Percentiles rank a stretch among this genome's conserved stretches.
These are phyloP conservation scores for Coronaproctus castanopsis DNA, from an alignment of 2,888 invertebrate genomes.

Conservation along the genomic window DNA sequence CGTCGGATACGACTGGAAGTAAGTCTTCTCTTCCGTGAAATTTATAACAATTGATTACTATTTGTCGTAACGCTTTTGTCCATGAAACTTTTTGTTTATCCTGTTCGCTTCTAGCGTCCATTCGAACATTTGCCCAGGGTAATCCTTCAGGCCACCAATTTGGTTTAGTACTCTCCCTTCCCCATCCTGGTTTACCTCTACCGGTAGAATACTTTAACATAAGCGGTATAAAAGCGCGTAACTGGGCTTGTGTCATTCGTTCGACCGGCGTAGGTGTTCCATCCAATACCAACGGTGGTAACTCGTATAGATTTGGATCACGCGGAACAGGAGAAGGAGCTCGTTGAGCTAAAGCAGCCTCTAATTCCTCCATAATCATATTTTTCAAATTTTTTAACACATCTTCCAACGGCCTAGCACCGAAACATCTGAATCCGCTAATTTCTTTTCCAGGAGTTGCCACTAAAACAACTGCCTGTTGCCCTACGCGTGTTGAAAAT, in stretches of 20 bases:
- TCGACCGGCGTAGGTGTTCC: conserved; percentile 95
- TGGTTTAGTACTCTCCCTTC: conserved; percentile 81
- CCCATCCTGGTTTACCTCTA: conserved; percentile 94
- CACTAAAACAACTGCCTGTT: conserved; percentile 87
- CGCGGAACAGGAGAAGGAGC: conserved; percentile 69
- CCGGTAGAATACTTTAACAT: conserved; percentile 94
- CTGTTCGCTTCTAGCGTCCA: conserved; percentile 89
- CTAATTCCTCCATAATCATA: conserved; percentile 87
- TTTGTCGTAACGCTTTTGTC: conserved; percentile 90
- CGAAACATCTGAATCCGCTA: conserved; percentile 89
- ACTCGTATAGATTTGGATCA: conserved; percentile 80
- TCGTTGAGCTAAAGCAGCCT: conserved; percentile 79
- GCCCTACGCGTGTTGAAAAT: conserved; percentile 89
- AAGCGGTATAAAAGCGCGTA: conserved; percentile 86
- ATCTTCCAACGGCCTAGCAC: conserved; percentile 89
- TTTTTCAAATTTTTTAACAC: conserved; percentile 72
- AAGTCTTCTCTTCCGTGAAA: conserved; percentile 91
- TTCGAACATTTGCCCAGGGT: conserved; percentile 94
- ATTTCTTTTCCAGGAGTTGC: conserved; percentile 92
- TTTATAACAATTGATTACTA: conserved; percentile 94
- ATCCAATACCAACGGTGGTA: conserved; percentile 89
- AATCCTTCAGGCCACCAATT: conserved; percentile 97
- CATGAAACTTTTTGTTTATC: conserved; percentile 96
- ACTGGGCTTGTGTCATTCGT: conserved; percentile 96
- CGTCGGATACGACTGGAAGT: conserved; percentile 80